phyloP scores from a whole-genome alignment of 2,797 vertebrate genomes.

The Crax fasciolata region DNA sequence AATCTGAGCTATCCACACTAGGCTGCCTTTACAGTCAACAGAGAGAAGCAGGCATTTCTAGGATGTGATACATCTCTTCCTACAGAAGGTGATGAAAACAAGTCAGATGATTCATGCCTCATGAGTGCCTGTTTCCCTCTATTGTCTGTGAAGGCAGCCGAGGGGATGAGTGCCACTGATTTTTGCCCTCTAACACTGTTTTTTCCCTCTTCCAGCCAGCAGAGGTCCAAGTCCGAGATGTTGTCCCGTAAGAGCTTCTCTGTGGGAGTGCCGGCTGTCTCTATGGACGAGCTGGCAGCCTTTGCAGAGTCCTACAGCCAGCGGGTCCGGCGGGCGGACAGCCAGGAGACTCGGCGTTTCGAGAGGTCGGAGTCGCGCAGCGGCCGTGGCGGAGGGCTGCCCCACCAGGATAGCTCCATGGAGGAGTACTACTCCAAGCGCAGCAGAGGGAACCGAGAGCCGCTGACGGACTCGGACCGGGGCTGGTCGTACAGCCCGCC shows the following conservation, averaged over 20 bases:
- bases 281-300: conserved; percentile 95
- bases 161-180: neutral
- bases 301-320: conserved; percentile 87
- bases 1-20: neutral
- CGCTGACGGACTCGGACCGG: conserved; percentile 74
- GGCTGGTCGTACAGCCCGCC: conserved; percentile 86
- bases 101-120: neutral
- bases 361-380: conserved; percentile 81
- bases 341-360: conserved; percentile 78
- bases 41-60: neutral
- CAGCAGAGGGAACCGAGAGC: conserved; percentile 77
- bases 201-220: conserved; percentile 83
- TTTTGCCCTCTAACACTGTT: neutral
- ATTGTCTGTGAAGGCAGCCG: neutral
- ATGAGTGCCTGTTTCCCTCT: neutral
- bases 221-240: conserved; percentile 92
- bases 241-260: conserved; percentile 91
- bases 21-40: neutral
- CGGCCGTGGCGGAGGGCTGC: conserved; percentile 57
- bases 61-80: neutral
- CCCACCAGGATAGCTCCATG: conserved; percentile 78
- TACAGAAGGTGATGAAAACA: neutral
- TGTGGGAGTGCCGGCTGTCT: conserved; percentile 89
- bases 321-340: conserved; percentile 83
- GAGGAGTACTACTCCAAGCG: conserved; percentile 82